Conservation (phyloP, 2,113 vertebrate species). For the Sebastes schlegelii region DNA sequence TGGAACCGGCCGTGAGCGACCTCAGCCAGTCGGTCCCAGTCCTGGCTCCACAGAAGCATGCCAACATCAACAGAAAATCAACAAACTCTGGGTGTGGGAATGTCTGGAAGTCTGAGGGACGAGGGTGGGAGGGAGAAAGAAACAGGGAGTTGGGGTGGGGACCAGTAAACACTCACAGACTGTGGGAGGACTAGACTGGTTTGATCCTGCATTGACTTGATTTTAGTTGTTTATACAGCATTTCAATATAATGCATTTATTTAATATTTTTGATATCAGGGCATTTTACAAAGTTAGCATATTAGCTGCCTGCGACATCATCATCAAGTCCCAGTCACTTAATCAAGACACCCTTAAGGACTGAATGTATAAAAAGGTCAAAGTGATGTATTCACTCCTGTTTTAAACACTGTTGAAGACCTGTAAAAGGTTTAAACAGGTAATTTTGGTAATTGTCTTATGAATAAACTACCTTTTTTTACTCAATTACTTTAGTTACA, state of each 20-base stretch:
- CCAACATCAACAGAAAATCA: constrained; percentile 54
- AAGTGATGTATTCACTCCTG: neutral
- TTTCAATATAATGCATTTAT: neutral
- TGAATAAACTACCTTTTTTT: neutral
- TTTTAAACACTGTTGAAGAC: neutral
- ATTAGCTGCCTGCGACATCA: neutral
- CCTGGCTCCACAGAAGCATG: constrained; percentile 15
- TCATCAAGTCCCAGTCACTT: neutral
- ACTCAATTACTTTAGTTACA: neutral
- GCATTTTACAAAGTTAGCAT: neutral
- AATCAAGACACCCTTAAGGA: neutral
- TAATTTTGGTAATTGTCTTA: neutral
- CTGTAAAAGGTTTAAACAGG: neutral
- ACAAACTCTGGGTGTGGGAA: constrained; percentile 53
- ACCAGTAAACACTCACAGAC: constrained; percentile 25
- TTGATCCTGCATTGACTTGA: constrained; percentile 14
- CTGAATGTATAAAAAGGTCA: neutral
- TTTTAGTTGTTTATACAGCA: neutral
- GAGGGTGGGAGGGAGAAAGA: neutral
- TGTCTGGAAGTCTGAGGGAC: constrained; percentile 23
- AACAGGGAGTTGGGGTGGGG: neutral
- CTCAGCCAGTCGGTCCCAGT: constrained; percentile 33
- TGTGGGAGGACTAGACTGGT: constrained; percentile 34
- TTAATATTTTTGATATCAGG: neutral
- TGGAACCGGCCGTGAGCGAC: constrained; percentile 29